Evolutionary conservation across 2,113 vertebrate species (phyloP), one percentile per base, ranked within the genome.

Genomic region (Microtus oregoni): DNA sequence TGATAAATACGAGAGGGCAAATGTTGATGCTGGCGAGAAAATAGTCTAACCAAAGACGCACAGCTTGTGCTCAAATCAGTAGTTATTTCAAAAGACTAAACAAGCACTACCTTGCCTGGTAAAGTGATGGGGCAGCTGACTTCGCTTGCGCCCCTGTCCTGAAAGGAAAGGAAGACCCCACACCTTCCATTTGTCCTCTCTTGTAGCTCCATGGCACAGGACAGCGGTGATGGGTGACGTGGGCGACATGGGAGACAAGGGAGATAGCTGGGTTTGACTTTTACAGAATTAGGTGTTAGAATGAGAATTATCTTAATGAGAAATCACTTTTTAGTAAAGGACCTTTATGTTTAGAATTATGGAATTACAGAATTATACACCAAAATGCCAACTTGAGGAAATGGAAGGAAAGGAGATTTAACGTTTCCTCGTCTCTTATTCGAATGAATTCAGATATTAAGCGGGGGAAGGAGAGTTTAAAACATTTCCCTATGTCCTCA

Each of bases 1-100:
- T 89, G 81, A 90, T 85, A 97, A 94, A 81, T 63, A 83, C 86
- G 79, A 95, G 61, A 93, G 88, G 90, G 90, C 92, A 90, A 94
- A 92, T 88, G 70, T 95, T 97, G 94, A 94, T 96, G 41, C 72
- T 72, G 65, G 73, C 65, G 85, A 96, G 83, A 94, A 97, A 94
- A 88, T 85, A 92, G 82, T 95, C 95, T 86, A 96, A 96, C 95
- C 91, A 95, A 96, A 97, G 94, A 97, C 90, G 90, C 2, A 47
- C 81, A 95, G 90, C 47, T 93, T 96, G 81, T 90, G 83, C 73
- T 97, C 44, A 68, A 73, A 61, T 52, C 44, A 94, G 68, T 86
- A 78, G 47, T 96, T 91, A 86, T 72, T 89, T 96, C 76, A 92
- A 93, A 92, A 47, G n/a, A 93, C 79, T 96, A 79, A 91, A 76